Percentiles rank a stretch among this genome's conserved stretches.
Conservation (phyloP, 2,888 invertebrate genomes). For the Sericinus montela region DNA sequence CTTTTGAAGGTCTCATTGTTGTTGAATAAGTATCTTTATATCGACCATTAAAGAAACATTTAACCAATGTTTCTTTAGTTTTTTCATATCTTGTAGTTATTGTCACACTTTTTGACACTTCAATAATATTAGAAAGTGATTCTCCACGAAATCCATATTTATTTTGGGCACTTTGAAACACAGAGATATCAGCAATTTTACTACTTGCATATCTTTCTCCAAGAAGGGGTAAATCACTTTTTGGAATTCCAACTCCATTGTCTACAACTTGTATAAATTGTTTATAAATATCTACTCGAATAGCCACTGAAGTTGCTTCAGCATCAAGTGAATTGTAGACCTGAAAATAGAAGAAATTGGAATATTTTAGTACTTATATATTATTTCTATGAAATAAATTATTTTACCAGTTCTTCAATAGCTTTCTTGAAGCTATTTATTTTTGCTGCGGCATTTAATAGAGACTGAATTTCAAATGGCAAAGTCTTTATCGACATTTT, state of each 20-base stretch:
- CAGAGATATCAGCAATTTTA: conserved; percentile 76
- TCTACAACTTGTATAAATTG: conserved; percentile 86
- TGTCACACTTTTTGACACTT: conserved; percentile 76
- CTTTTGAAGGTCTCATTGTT: conserved; percentile 78
- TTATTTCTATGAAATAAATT: neutral
- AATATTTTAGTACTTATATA: neutral
- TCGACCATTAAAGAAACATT: conserved; percentile 74
- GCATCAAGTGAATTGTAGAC: conserved; percentile 86
- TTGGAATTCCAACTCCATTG: conserved; percentile 84
- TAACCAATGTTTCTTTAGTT: conserved; percentile 75
- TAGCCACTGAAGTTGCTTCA: conserved; percentile 83
- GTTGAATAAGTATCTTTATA: conserved; percentile 42
- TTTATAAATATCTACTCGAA: conserved; percentile 81
- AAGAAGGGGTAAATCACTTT: conserved; percentile 73
- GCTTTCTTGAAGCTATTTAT: conserved; percentile 78
- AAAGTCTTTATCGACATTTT: conserved; percentile 51
- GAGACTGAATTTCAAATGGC: conserved; percentile 61
- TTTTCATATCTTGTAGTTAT: conserved; percentile 76
- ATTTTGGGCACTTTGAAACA: conserved; percentile 70
- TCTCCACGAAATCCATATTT: conserved; percentile 85
- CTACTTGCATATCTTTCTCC: conserved; percentile 83
- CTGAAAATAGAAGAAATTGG: conserved; percentile 48
- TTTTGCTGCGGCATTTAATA: conserved; percentile 77
- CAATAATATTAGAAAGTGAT: conserved; percentile 81
- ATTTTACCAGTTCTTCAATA: conserved; percentile 81